These are phyloP conservation scores for Urocitellus parryii DNA, from an alignment of 2,113 vertebrate species.

Conservation along the genomic window DNA sequence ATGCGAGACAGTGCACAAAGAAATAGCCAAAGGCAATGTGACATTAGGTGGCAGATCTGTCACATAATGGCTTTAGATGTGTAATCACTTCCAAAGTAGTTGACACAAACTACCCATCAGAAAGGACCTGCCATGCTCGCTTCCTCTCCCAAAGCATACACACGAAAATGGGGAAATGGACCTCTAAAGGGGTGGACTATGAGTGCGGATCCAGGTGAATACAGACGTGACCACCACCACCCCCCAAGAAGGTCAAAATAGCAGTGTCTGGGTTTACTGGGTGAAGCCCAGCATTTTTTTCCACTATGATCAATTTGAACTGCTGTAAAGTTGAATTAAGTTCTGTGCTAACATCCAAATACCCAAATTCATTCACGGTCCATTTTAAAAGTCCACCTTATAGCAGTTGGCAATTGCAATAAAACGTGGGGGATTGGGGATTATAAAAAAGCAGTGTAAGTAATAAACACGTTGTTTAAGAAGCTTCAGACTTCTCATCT, in stretches of 20 bases:
- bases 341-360: slow-evolving; percentile 13
- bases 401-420: slow-evolving; percentile 65
- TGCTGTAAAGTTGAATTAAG: slow-evolving; percentile 46
- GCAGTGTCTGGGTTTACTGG: not conserved
- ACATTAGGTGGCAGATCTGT: slow-evolving; percentile 39
- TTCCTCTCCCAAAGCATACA: not conserved
- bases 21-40: slow-evolving; percentile 38
- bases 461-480: slow-evolving; percentile 60
- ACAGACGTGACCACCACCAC: not conserved
- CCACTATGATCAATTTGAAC: not conserved
- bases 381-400: slow-evolving; percentile 54
- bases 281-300: not conserved
- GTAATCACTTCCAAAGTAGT: not conserved
- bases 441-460: slow-evolving; percentile 62
- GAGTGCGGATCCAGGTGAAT: not conserved
- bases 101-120: slow-evolving; percentile 16
- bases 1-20: not conserved
- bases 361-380: slow-evolving; percentile 16
- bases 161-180: not conserved
- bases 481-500: slow-evolving; percentile 56
- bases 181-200: not conserved
- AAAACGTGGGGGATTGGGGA: slow-evolving; percentile 1
- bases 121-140: not conserved
- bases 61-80: not conserved
- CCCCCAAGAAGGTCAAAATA: not conserved